Percentiles rank a stretch among this genome's conserved stretches.
Conservation (phyloP, 2,797 vertebrate species). For the Poecile montanus region DNA sequence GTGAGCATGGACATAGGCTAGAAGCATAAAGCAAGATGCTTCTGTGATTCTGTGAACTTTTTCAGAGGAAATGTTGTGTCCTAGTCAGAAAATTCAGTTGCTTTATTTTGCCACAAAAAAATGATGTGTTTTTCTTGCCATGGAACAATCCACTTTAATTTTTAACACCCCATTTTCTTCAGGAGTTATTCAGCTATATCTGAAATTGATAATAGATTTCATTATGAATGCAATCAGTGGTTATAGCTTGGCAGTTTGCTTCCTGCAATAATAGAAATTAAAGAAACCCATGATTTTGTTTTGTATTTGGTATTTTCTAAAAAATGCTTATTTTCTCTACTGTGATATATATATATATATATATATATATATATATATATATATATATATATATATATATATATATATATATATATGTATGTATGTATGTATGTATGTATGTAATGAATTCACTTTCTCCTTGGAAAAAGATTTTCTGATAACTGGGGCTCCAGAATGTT, state of each 20-base stretch:
- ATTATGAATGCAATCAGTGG: neutral
- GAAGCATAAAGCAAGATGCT: neutral
- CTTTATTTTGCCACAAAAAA: neutral
- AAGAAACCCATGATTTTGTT: neutral
- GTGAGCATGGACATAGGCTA: neutral
- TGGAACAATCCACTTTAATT: neutral
- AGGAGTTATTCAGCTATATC: neutral
- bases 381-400: too few species aligned
- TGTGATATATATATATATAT: neutral
- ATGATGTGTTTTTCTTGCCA: neutral
- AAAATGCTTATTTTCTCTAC: neutral
- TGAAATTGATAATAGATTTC: neutral
- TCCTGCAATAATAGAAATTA: neutral
- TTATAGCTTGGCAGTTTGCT: neutral
- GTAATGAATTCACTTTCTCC: neutral
- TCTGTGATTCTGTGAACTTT: neutral
- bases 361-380: too few species aligned
- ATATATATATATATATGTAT: too few species aligned
- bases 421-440: rapidly evolving
- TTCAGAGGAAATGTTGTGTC: neutral
- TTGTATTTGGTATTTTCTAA: neutral
- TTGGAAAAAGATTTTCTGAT: neutral
- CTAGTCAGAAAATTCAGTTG: neutral
- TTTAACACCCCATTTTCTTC: neutral
- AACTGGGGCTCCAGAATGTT: neutral